Conservation (phyloP, 2,797 vertebrate species). For the Taeniopygia guttata region DNA sequence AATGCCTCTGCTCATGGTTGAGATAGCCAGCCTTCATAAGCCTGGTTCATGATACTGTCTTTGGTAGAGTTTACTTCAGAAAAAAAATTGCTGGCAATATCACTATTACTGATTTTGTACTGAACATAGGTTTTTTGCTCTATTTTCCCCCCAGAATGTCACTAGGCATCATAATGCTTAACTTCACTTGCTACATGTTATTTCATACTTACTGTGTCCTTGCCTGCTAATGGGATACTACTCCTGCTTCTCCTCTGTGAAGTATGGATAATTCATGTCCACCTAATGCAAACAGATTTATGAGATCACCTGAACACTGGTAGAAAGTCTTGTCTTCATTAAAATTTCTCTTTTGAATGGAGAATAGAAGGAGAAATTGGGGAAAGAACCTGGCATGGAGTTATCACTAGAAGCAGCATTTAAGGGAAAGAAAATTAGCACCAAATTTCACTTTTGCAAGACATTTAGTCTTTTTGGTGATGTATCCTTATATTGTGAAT, state of each 20-base stretch:
- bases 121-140: background rate
- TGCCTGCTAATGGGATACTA: background rate
- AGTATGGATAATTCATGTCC: too few relatives aligned
- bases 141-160: background rate
- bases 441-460: too few relatives aligned
- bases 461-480: too few relatives aligned
- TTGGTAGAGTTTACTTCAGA: background rate
- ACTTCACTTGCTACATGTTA: background rate
- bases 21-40: background rate
- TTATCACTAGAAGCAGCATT: too few relatives aligned
- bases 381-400: too few relatives aligned
- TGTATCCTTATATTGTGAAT: too few relatives aligned
- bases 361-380: too few relatives aligned
- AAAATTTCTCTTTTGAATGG: too few relatives aligned
- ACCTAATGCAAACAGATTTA: too few relatives aligned
- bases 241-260: background rate
- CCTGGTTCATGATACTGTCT: background rate
- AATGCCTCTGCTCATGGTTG: background rate
- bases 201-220: background rate
- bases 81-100: background rate
- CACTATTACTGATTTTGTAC: background rate
- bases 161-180: background rate
- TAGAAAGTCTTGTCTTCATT: too few relatives aligned
- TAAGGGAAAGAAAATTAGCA: too few relatives aligned
- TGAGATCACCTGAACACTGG: too few relatives aligned